phyloP scores from a whole-genome alignment of 2,888 invertebrate genomes.

The Apamea epomidion region DNA sequence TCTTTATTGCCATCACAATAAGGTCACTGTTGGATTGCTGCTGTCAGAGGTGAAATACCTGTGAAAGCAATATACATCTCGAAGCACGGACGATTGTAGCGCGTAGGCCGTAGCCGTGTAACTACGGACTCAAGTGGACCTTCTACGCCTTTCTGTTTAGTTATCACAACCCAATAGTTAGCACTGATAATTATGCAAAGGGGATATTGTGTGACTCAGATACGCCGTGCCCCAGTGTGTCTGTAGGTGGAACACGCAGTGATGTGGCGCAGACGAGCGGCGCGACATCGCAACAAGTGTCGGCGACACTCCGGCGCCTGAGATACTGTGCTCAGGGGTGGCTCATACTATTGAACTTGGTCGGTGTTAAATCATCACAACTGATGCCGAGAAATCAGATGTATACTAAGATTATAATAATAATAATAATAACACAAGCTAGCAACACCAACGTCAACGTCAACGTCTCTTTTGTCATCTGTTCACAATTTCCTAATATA shows the following conservation, averaged over 20 bases:
- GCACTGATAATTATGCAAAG: neutral
- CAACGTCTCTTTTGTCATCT: too few relatives aligned
- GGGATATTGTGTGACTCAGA: neutral
- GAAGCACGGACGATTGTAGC: neutral
- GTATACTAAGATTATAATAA: neutral
- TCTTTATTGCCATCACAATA: too few relatives aligned
- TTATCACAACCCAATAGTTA: neutral
- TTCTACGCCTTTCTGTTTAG: neutral
- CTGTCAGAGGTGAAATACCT: neutral
- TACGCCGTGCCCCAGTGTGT: slow-evolving; percentile 6
- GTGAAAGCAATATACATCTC: neutral
- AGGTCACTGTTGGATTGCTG: neutral
- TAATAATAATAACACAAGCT: too few relatives aligned
- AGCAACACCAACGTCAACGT: too few relatives aligned
- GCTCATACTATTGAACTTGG: neutral
- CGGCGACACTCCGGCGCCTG: slow-evolving; percentile 82
- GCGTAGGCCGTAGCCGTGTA: neutral
- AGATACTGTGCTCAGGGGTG: slow-evolving; percentile 39
- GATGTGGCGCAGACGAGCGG: slow-evolving; percentile 50
- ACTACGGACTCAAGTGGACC: neutral
- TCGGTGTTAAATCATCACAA: too few relatives aligned
- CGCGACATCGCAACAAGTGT: slow-evolving; percentile 80
- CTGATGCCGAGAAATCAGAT: neutral
- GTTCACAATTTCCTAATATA: too few relatives aligned
- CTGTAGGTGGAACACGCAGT: slow-evolving; percentile 50